Conservation (phyloP, 1,140 invertebrate species). For the Lysiphlebus fabarum region DNA sequence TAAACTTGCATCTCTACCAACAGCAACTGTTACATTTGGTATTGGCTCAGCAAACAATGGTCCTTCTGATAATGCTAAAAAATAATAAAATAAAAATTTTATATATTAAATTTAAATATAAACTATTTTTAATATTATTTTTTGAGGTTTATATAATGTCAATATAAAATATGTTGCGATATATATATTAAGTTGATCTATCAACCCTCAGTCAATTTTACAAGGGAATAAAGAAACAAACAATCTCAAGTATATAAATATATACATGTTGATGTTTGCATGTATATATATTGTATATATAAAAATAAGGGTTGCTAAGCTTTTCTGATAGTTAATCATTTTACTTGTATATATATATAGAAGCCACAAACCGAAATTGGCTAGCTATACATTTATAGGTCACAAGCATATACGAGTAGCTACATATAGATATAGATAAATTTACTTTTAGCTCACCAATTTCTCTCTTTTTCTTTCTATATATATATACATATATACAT, state of each 20-base stretch:
- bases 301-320: neutral
- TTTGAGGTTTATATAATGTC: neutral
- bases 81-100: constrained; percentile 1
- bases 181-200: constrained; percentile 19
- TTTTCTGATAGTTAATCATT: neutral
- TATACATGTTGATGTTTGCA: neutral
- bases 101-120: neutral
- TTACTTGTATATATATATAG: neutral
- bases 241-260: too few species aligned
- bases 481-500: too few species aligned
- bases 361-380: constrained; percentile 18
- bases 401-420: constrained; percentile 1
- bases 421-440: neutral
- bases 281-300: too few species aligned
- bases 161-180: constrained; percentile 8
- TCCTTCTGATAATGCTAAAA: constrained; percentile 77
- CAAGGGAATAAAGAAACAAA: constrained; percentile 24
- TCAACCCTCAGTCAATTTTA: constrained; percentile 29
- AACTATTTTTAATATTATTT: neutral
- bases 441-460: too few species aligned
- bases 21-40: constrained; percentile 82
- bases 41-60: constrained; percentile 83
- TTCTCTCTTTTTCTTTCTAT: too few species aligned
- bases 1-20: constrained; percentile 81
- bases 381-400: constrained; percentile 15